phyloP scores from a whole-genome alignment of 2,797 vertebrate genomes.

The Aeoliscus strigatus region DNA sequence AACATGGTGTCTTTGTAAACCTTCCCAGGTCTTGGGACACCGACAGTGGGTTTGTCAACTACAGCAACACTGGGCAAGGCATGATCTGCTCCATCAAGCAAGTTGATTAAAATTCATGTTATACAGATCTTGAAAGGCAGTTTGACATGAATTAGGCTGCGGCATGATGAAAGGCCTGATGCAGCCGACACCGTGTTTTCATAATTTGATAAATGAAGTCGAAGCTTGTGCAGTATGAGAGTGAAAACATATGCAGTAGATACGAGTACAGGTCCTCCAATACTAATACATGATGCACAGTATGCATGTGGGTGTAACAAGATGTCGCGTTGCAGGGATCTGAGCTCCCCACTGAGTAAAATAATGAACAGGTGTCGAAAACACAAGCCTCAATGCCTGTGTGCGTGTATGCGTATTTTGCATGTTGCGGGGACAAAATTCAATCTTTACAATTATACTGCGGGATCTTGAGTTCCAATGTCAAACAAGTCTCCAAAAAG shows the following conservation, averaged over 20 bases:
- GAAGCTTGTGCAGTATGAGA: not conserved
- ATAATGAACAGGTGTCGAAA: constrained; percentile 67
- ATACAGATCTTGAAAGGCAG: not conserved
- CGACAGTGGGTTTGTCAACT: too few species aligned
- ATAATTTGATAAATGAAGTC: constrained; percentile 10
- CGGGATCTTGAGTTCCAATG: too few species aligned
- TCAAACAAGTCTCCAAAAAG: too few species aligned
- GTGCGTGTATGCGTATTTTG: not conserved
- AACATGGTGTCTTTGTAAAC: too few species aligned
- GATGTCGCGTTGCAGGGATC: constrained; percentile 40
- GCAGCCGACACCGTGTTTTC: not conserved
- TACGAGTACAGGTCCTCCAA: constrained; percentile 21
- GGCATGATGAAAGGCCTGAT: not conserved
- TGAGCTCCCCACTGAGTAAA: constrained; percentile 49
- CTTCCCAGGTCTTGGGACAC: too few species aligned
- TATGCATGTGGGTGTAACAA: constrained; percentile 33
- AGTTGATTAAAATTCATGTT: constrained; percentile 9
- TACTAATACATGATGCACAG: constrained; percentile 30
- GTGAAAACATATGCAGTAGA: constrained; percentile 1
- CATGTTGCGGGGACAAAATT: not conserved
- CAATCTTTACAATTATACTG: not conserved
- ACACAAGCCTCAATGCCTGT: constrained; percentile 33
- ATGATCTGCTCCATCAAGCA: too few species aligned
- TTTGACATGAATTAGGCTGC: constrained; percentile 15
- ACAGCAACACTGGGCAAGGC: constrained; percentile 3